A percentile compares a stretch with the other conserved stretches of the same genome.
Conservation (phyloP, 2,113 vertebrate genomes). For the Microcebus lehilahytsara region DNA sequence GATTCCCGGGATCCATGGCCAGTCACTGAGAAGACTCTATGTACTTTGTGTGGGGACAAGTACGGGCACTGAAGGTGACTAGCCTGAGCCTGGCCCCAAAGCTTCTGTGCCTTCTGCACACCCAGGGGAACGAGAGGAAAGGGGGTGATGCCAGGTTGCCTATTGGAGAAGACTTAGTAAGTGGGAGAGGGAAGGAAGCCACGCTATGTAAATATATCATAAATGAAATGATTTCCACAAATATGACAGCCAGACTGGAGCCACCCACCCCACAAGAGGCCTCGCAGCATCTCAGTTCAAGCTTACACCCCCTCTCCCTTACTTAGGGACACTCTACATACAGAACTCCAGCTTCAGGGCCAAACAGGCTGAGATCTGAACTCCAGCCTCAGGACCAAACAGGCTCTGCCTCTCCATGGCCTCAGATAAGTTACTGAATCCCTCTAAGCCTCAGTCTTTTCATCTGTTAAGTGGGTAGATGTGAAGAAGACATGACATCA, state of each 20-base stretch:
- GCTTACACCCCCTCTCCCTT: too few species aligned
- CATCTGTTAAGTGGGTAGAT: neutral
- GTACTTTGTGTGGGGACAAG: neutral
- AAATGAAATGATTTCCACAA: neutral
- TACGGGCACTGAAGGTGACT: neutral
- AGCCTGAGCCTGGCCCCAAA: neutral
- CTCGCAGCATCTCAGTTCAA: neutral
- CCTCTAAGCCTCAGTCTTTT: neutral
- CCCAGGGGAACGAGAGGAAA: neutral
- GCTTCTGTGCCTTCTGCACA: neutral
- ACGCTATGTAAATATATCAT: neutral
- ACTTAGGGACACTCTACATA: too few species aligned
- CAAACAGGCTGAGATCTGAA: too few species aligned
- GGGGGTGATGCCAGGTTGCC: neutral
- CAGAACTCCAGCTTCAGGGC: too few species aligned
- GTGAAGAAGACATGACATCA: neutral
- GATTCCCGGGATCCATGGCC: neutral
- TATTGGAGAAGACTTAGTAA: neutral
- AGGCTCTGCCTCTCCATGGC: neutral
- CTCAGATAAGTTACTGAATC: neutral
- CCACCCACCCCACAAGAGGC: neutral
- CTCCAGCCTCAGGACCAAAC: neutral
- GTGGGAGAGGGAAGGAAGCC: neutral
- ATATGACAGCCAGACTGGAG: neutral
- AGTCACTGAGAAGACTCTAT: neutral